Evolutionary conservation across 2,113 vertebrate genomes (phyloP), one percentile per base, ranked within the genome.

Genomic region (Pelusios castaneus): DNA sequence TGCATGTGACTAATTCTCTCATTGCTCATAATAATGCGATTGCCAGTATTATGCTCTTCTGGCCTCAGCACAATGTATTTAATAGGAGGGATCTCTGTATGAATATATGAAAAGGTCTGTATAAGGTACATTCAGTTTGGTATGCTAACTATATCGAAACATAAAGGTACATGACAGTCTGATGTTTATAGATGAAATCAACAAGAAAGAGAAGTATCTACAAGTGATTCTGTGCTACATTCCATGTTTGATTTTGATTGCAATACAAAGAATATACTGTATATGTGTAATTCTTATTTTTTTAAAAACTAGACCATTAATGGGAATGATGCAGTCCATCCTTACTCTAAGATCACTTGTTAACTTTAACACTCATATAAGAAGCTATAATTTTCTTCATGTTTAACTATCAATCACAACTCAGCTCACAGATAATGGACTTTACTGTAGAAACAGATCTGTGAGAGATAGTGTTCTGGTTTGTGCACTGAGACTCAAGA

Each of bases 401-500:
- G 92, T 85, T 63, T 85, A 95, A 92, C 73, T 76, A 27, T 76
- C 41, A 85, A 27, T 47, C 45, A 31, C 38, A 84, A 8, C 55
- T 78, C 21, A 82, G 4, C 31, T 93, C 14, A 49, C 51, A 91
- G 87, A 91, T 51, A 31, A 10, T 21, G 80, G 38, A 27, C 80
- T 67, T 90, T 85, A 19, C 91, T 80, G 29, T 24, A 51, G 77
- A 75, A 94, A 84, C 19, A 79, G 87, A 31, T 60, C 86, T 87
- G 1, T n/a, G 76, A 92, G 1, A 31, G 76, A 92, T 82, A 90
- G 92, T 80, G 24, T 75, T 13, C 41, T 87, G 80, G 87, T 80
- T 89, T n/a, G 81, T 10, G 0, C 58, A 82, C n/a, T n/a, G 54
- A 87, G 92, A 96, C 90, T 90, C 85, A 73, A 94, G 86, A 94